Conservation (phyloP, 2,797 vertebrate genomes). For the Adelosebastes latens region DNA sequence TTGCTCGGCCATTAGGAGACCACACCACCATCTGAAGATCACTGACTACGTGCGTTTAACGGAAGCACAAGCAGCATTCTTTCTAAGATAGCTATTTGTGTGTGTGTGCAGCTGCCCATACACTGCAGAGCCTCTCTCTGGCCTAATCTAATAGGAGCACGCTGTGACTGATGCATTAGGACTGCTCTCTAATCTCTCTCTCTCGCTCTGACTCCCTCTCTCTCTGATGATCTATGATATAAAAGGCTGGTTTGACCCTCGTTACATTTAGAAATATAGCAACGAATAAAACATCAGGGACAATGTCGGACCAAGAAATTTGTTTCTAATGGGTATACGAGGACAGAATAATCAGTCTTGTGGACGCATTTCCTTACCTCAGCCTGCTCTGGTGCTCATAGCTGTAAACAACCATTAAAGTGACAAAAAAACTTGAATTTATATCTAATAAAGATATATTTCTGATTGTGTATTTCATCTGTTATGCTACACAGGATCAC, state of each 20-base stretch:
- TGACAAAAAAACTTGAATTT: not conserved
- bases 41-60: constrained; percentile 32
- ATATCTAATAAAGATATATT: not conserved
- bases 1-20: constrained; percentile 43
- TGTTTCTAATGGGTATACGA: constrained; percentile 2
- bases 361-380: not conserved
- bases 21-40: constrained; percentile 57
- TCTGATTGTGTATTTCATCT: not conserved
- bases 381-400: not conserved
- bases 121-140: constrained; percentile 74
- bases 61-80: constrained; percentile 46
- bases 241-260: constrained; percentile 63
- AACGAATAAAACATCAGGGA: constrained; percentile 50
- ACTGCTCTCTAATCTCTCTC: constrained; percentile 77
- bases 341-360: constrained; percentile 18
- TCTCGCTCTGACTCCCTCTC: constrained; percentile 55
- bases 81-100: constrained; percentile 42
- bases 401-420: constrained; percentile 12
- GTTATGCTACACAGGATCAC: not conserved
- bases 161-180: constrained; percentile 84
- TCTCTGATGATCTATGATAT: constrained; percentile 67
- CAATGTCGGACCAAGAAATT: constrained; percentile 17
- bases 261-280: constrained; percentile 58
- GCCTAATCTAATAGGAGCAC: constrained; percentile 84
- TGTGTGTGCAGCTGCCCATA: constrained; percentile 56